These are phyloP conservation scores for Drosophila pseudoananassae DNA, from an alignment of 1,140 invertebrate species.

Conservation along the genomic window DNA sequence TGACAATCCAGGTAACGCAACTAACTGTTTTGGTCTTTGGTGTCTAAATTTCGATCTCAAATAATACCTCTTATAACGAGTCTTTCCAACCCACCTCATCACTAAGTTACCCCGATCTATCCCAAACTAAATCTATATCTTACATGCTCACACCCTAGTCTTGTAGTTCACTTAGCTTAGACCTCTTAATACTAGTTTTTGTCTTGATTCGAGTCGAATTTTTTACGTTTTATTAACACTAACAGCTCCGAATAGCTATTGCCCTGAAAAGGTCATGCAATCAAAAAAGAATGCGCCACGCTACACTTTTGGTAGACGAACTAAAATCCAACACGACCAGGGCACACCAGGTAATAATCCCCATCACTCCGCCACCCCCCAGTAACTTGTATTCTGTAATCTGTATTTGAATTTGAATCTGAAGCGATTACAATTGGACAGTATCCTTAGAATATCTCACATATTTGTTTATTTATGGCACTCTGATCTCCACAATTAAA, in stretches of 20 bases:
- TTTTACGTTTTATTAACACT: slow-evolving; percentile 79
- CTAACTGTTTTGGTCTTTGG: slow-evolving; percentile 58
- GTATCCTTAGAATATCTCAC: slow-evolving; percentile 5
- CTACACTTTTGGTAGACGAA: slow-evolving; percentile 84
- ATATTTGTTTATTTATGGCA: background rate
- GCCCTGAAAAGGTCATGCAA: slow-evolving; percentile 87
- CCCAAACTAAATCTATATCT: slow-evolving; percentile 1
- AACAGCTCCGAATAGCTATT: slow-evolving; percentile 86
- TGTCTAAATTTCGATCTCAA: slow-evolving; percentile 4
- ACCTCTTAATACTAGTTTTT: slow-evolving; percentile 13
- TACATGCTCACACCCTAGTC: slow-evolving; percentile 31
- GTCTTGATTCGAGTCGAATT: slow-evolving; percentile 30
- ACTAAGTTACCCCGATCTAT: slow-evolving; percentile 15
- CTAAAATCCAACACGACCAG: slow-evolving; percentile 84
- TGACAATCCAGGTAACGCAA: slow-evolving; percentile 82
- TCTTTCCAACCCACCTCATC: slow-evolving; percentile 11
- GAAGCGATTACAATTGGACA: slow-evolving; percentile 33
- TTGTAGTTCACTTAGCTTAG: slow-evolving; percentile 36
- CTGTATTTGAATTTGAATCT: slow-evolving; percentile 12
- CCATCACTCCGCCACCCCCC: background rate
- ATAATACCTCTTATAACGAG: background rate
- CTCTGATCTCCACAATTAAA: background rate
- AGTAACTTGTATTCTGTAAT: slow-evolving; percentile 10
- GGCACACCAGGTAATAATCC: slow-evolving; percentile 84
- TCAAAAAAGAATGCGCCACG: slow-evolving; percentile 85